Base-by-base conservation (phyloP, 2,888 invertebrate genomes). In the Laspeyria flexula region DNA sequence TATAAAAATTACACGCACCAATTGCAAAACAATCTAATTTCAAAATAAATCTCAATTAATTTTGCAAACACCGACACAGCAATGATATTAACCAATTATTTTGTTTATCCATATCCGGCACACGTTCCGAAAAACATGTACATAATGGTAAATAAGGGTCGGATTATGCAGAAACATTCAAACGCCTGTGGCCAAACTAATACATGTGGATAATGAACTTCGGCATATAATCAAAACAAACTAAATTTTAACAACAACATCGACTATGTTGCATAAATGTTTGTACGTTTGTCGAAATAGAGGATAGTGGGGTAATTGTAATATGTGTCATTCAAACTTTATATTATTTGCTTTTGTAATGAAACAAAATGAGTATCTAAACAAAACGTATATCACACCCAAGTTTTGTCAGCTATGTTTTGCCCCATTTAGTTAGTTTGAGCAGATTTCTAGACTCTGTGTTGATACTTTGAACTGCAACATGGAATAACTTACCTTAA, bases 191-290 rank as follows among this genome's bases (percentile, higher is more conserved):
- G 41, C 33, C 10, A 12, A 25, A 43, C 37, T 51, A n/a, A 39
- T 39, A 30, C 34, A 18, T 18, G 34, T 16, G 40, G 18, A n/a
- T 62, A 42, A 48, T 54, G 16, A 57, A 62, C 47, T 48, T 53
- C 12, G 16, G 11, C 11, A 39, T 35, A 37, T 21, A 37, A 50
- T 44, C 43, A 42, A 42, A 43, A 57, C 53, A 48, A 53, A 62
- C 33, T 53, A 38, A 45, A 60, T 47, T 55, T 30, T 39, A 46
- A 43, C 43, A 23, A 21, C 33, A 45, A 43, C 21, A 39, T 16
- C 38, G 31, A 42, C 27, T 29, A 27, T 35, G 11, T 39, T 18
- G 12, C 27, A 16, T 9, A 41, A 41, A 21, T 37, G 37, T 37
- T 21, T 37, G 37, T 12, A 37, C 21, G 3, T 37, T 37, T 21